Conservation (phyloP, 2,113 vertebrate genomes). For the Calypte anna region DNA sequence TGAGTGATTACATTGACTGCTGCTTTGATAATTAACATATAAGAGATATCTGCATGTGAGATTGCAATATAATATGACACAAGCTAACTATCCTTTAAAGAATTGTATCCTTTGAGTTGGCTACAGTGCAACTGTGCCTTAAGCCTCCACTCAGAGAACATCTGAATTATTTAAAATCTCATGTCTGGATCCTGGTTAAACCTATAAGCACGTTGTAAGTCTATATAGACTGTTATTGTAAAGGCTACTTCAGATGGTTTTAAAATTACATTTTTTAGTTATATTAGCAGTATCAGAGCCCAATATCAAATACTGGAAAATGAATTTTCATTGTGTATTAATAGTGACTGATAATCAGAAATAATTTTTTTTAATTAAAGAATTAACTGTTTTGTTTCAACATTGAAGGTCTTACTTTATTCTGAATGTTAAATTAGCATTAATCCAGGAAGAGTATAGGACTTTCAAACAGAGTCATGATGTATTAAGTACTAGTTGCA, state of each 20-base stretch:
- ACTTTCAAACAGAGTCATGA: constrained; percentile 56
- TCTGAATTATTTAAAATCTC: not conserved
- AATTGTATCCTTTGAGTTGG: not conserved
- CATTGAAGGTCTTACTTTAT: constrained; percentile 67
- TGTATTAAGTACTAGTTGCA: constrained; percentile 57
- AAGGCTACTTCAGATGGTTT: constrained; percentile 61
- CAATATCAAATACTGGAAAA: constrained; percentile 62
- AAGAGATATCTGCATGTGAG: not conserved
- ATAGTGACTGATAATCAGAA: constrained; percentile 67
- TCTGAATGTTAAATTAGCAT: constrained; percentile 56
- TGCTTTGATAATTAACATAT: constrained; percentile 12
- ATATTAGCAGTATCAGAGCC: constrained; percentile 44
- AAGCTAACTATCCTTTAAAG: not conserved
- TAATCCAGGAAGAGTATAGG: constrained; percentile 38
- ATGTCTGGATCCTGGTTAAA: not conserved
- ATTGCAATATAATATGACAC: not conserved
- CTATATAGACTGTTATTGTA: constrained; percentile 37
- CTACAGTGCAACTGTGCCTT: not conserved
- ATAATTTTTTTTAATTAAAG: constrained; percentile 72
- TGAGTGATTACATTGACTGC: constrained; percentile 5
- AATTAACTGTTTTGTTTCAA: constrained; percentile 73
- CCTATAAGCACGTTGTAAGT: not conserved
- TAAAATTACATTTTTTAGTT: constrained; percentile 67
- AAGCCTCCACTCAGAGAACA: not conserved
- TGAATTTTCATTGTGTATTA: constrained; percentile 60